Evolutionary conservation across 1,140 invertebrate genomes (phyloP).

Genomic region (Panagrolaimus sp.): DNA sequence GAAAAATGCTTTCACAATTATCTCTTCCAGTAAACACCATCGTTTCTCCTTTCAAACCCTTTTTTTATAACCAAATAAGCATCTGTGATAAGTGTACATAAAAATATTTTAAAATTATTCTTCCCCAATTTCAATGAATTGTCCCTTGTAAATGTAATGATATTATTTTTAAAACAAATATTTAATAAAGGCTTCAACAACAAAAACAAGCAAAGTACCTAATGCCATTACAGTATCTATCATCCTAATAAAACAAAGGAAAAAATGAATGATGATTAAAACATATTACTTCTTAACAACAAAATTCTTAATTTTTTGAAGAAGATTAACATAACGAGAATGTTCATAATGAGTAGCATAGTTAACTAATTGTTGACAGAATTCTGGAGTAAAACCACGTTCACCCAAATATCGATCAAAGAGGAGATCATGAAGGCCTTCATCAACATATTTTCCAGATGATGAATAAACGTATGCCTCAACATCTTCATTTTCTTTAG

Average conservation of each 20-base stretch:
- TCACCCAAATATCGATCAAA: conserved; percentile 57
- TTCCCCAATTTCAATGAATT: too few species aligned
- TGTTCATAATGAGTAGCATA: conserved; percentile 53
- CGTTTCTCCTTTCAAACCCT: not conserved
- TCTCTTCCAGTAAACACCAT: not conserved
- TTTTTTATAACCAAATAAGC: not conserved
- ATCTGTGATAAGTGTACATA: conserved; percentile 13
- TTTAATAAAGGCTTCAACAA: not conserved
- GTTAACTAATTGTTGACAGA: conserved; percentile 46
- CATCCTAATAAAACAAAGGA: not conserved
- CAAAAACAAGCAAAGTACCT: not conserved
- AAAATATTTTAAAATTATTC: not conserved
- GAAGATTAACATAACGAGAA: conserved; percentile 46
- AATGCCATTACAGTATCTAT: conserved; percentile 3
- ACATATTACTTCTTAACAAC: conserved; percentile 27
- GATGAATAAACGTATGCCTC: conserved; percentile 49
- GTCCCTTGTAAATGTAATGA: not conserved
- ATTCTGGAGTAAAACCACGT: conserved; percentile 48
- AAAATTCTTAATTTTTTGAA: conserved; percentile 49
- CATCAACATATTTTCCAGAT: conserved; percentile 54
- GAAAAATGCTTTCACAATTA: conserved; percentile 9
- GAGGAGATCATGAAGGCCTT: conserved; percentile 54
- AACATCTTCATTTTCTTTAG: conserved; percentile 44
- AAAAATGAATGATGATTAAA: not conserved
- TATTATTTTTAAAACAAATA: not conserved